These are phyloP conservation scores for Equus przewalskii DNA, from an alignment of 2,113 vertebrate genomes.

Conservation along the genomic window DNA sequence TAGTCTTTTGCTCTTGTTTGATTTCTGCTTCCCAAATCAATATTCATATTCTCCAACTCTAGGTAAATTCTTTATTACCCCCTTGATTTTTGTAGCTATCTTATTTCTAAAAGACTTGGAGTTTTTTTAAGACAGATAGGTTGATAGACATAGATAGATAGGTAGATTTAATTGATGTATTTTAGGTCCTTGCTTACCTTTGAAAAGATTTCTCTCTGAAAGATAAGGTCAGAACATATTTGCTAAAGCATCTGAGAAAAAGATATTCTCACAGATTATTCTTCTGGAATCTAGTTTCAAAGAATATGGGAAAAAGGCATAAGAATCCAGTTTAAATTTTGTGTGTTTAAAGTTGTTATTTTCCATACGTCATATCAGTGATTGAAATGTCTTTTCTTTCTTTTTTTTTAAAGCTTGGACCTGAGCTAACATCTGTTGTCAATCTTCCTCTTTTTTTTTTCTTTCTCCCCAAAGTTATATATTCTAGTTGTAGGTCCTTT, in stretches of 20 bases:
- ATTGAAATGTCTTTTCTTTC: neutral
- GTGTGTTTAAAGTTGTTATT: neutral
- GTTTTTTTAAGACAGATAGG: neutral
- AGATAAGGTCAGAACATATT: neutral
- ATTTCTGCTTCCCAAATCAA: neutral
- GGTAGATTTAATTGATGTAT: neutral
- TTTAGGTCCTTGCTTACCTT: neutral
- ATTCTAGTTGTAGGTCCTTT: too few relatives aligned
- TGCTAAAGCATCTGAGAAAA: neutral
- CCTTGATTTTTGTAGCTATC: neutral
- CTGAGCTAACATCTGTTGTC: too few relatives aligned
- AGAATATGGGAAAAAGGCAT: neutral
- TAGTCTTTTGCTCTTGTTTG: conserved; percentile 4
- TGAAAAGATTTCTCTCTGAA: conserved; percentile 9
- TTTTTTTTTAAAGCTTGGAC: neutral
- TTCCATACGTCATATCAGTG: neutral
- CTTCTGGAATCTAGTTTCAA: neutral
- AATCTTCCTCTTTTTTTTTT: too few relatives aligned
- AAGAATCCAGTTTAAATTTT: neutral
- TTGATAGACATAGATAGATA: neutral
- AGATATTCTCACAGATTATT: neutral
- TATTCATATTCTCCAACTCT: neutral
- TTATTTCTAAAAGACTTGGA: conserved; percentile 1
- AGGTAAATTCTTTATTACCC: neutral
- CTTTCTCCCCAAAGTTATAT: too few relatives aligned